phyloP scores from a whole-genome alignment of 2,888 invertebrate genomes.

The Lymantria dispar region DNA sequence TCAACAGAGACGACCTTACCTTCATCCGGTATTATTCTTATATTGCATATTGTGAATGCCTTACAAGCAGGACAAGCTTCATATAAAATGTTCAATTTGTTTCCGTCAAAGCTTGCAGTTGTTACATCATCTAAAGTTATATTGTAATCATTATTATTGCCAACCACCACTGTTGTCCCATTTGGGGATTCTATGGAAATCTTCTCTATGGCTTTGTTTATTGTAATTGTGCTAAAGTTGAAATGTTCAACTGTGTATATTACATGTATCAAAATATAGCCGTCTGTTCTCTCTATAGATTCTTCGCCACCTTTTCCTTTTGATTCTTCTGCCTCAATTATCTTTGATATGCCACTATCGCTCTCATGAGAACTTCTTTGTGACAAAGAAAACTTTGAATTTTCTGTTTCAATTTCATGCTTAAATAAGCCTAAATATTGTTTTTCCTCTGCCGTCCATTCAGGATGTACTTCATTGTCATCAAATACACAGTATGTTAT shows the following conservation, averaged over 20 bases:
- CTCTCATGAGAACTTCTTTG: conserved; percentile 46
- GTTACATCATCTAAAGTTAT: conserved; percentile 58
- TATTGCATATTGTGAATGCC: conserved; percentile 51
- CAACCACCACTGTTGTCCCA: conserved; percentile 46
- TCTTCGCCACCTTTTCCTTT: conserved; percentile 7
- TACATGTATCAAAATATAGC: conserved; percentile 60
- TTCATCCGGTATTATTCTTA: conserved; percentile 50
- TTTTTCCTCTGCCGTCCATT: conserved; percentile 65
- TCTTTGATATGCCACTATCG: conserved; percentile 37
- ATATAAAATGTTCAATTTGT: conserved; percentile 52
- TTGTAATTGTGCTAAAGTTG: conserved; percentile 76
- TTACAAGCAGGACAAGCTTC: conserved; percentile 57
- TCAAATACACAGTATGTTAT: conserved; percentile 55
- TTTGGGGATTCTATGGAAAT: conserved; percentile 65
- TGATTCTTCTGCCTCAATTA: conserved; percentile 39
- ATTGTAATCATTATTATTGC: conserved; percentile 50
- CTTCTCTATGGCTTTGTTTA: conserved; percentile 57
- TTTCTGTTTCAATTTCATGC: conserved; percentile 38
- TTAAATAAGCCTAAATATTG: conserved; percentile 49
- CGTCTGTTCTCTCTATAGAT: conserved; percentile 45
- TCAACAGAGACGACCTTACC: conserved; percentile 38
- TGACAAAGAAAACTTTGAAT: conserved; percentile 45
- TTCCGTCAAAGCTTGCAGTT: conserved; percentile 57
- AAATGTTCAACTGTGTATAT: conserved; percentile 70
- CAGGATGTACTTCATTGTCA: conserved; percentile 63